Evolutionary conservation across 2,797 vertebrate species (phyloP), one percentile per base, ranked within the genome.

Genomic region (Octomys mimax): DNA sequence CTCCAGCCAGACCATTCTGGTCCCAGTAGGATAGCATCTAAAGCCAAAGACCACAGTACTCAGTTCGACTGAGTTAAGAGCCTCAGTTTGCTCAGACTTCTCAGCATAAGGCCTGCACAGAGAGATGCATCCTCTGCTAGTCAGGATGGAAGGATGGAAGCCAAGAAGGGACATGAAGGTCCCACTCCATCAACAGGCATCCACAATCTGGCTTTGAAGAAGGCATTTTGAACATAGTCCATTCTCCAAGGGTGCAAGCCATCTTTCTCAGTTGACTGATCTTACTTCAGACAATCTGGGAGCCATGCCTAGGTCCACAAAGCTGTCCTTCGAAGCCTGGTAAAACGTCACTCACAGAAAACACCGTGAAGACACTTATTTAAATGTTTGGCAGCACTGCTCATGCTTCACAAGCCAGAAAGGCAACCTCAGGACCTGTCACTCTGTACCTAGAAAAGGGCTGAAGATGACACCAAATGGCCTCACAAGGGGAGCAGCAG

Each of bases 291-390:
- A 81, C 93, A 95, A 89, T 85, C 57, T 82, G 64, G 62, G 84
- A 95, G 95, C 68, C 54, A 79, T 42, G 54, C n/a, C 18, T 54
- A 19, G 95, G 83, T 92, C 96, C 96, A 92, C 95, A 5, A 97
- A 96, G 95, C 93, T 96, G 62, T 94, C 84, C 95, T 98, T 93
- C 93, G 96, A 96, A 96, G 90, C 94, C 85, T 87, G 64, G 57
- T 62, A 66, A 97, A 98, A 97, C 71, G 88, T 96, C 92, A 73
- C 90, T 94, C 94, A 89, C 94, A 96, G 91, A 83, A 97, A 94
- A 95, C 62, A 36, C 70, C 96, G 87, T 64, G 89, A 96, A 91
- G 66, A 73, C 94, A 95, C 96, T 96, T 77, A 83, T 97, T 97
- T 96, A 94, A 94, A 92, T 62, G 26, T 80, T 97, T 92, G 87